These are phyloP conservation scores for Thrips palmi DNA, from an alignment of 1,140 invertebrate genomes.

Conservation along the genomic window DNA sequence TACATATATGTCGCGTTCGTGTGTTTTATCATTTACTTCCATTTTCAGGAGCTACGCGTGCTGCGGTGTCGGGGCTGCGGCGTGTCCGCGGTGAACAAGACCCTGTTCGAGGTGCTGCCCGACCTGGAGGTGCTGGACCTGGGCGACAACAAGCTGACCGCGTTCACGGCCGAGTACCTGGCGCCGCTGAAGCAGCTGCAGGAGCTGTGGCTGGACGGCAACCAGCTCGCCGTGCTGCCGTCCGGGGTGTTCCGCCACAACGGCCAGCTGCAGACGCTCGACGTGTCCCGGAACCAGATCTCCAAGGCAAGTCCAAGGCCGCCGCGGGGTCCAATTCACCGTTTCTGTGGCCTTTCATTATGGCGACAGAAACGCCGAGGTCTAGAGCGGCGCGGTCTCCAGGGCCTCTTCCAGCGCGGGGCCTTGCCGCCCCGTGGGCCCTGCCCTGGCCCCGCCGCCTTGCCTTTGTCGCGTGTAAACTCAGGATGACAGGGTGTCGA, in stretches of 20 bases:
- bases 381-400: too few relatives aligned
- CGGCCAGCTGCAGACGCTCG: conserved; percentile 25
- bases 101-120: conserved; percentile 51
- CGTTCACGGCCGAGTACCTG: conserved; percentile 53
- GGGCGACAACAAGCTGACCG: conserved; percentile 57
- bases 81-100: conserved; percentile 50
- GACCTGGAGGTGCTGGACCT: conserved; percentile 50
- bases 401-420: too few relatives aligned
- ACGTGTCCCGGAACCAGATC: conserved; percentile 48
- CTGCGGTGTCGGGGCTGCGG: conserved; percentile 48
- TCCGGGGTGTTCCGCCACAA: conserved; percentile 47
- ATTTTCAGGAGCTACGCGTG: conserved; percentile 37
- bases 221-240: conserved; percentile 51
- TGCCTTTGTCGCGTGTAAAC: too few relatives aligned
- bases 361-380: too few relatives aligned
- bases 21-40: conserved; percentile 4
- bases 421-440: too few relatives aligned
- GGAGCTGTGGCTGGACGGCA: conserved; percentile 50
- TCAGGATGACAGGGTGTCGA: too few relatives aligned
- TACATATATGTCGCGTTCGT: too few relatives aligned
- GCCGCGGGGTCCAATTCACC: too few relatives aligned
- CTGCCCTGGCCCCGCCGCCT: too few relatives aligned
- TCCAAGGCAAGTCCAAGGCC: conserved; percentile 51
- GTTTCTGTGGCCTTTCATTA: too few relatives aligned
- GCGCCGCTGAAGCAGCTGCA: conserved; percentile 43